Percentiles rank a stretch among this genome's conserved stretches.
Conservation (phyloP, 2,888 invertebrate species). For the Thumatha senex region DNA sequence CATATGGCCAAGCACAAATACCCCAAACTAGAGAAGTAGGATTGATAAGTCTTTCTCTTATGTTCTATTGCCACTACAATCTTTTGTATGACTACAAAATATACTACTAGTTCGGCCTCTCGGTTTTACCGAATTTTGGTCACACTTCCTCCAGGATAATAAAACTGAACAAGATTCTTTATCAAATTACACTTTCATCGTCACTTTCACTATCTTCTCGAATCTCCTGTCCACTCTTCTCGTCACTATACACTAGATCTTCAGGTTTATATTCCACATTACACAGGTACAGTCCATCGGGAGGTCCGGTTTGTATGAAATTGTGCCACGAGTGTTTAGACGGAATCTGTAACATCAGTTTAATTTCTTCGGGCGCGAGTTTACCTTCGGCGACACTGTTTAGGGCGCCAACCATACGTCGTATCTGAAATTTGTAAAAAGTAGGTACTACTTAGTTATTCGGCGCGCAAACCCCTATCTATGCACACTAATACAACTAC, state of each 20-base stretch:
- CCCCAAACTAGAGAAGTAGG: too few relatives aligned
- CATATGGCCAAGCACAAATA: too few relatives aligned
- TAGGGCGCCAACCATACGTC: conserved; percentile 89
- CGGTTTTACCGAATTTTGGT: too few relatives aligned
- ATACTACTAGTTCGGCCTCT: too few relatives aligned
- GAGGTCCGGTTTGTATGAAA: conserved; percentile 78
- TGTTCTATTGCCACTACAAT: too few relatives aligned
- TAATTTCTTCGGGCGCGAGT: conserved; percentile 85
- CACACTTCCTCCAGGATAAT: too few relatives aligned
- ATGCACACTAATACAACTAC: not conserved
- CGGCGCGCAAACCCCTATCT: not conserved
- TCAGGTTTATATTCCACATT: conserved; percentile 87
- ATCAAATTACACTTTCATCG: conserved; percentile 7
- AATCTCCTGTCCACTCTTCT: conserved; percentile 16
- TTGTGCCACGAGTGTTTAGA: conserved; percentile 86
- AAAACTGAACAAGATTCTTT: too few relatives aligned
- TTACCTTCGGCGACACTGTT: conserved; percentile 85
- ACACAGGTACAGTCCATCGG: conserved; percentile 89
- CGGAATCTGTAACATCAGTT: conserved; percentile 91
- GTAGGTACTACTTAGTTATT: too few relatives aligned
- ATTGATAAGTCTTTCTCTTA: too few relatives aligned
- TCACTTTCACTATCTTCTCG: conserved; percentile 28
- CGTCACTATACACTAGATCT: conserved; percentile 71
- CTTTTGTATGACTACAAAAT: too few relatives aligned
- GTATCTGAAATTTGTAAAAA: conserved; percentile 85